A percentile compares a stretch with the other conserved stretches of the same genome.
These are phyloP conservation scores for Pelodiscus sinensis DNA, from an alignment of 2,113 vertebrate genomes.

Conservation along the genomic window DNA sequence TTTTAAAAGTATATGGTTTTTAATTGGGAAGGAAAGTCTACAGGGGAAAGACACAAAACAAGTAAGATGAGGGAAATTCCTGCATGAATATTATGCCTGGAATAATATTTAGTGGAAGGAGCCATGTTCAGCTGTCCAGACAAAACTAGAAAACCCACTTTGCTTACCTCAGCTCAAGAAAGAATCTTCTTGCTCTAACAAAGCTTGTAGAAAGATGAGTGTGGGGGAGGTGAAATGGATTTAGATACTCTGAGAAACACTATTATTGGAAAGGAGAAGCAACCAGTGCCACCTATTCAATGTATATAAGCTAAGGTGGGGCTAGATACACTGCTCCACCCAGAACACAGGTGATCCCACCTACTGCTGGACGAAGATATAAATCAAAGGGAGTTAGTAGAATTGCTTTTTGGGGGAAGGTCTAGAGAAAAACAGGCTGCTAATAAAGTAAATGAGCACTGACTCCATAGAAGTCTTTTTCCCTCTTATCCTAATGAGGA, in stretches of 20 bases:
- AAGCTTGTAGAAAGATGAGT: fast-evolving
- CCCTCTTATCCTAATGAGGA: neutral
- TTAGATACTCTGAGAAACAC: neutral
- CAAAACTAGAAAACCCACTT: fast-evolving
- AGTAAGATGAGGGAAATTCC: fast-evolving
- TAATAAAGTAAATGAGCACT: neutral
- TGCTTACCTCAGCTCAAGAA: neutral
- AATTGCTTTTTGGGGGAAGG: neutral
- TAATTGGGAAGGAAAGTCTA: fast-evolving
- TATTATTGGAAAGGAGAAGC: fast-evolving
- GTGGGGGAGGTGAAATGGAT: neutral
- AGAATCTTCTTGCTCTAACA: fast-evolving
- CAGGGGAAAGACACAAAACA: fast-evolving
- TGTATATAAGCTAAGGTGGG: fast-evolving
- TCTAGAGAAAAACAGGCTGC: neutral
- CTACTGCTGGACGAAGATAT: neutral
- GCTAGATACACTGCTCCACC: neutral
- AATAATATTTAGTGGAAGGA: neutral
- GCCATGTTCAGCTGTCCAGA: neutral
- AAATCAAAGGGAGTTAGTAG: neutral
- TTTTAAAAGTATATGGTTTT: neutral
- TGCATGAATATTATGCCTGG: fast-evolving
- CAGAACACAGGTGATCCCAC: neutral
- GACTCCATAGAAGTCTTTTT: neutral
- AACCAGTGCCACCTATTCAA: fast-evolving